Conservation (phyloP, 2,888 invertebrate species). For the Sialis fuliginosa region DNA sequence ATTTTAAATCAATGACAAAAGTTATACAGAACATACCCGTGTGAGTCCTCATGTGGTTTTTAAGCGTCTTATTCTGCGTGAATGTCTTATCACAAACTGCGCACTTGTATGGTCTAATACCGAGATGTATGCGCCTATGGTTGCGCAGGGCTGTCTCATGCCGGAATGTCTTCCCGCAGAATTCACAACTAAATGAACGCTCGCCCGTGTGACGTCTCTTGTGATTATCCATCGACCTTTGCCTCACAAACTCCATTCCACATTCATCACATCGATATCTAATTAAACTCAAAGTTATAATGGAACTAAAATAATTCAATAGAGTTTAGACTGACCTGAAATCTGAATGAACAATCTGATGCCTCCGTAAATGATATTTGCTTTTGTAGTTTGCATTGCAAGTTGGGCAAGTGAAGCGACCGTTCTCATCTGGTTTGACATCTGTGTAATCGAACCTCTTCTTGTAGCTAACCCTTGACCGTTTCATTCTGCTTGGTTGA, state of each 20-base stretch:
- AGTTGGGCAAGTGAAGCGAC: neutral
- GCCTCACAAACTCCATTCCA: constrained; percentile 1
- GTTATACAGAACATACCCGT: no score
- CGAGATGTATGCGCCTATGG: constrained; percentile 4
- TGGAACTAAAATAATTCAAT: neutral
- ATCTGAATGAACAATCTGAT: neutral
- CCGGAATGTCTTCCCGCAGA: constrained; percentile 5
- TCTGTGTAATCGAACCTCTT: neutral
- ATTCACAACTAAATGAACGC: constrained; percentile 2
- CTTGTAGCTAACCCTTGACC: neutral
- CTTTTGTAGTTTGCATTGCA: constrained; percentile 1
- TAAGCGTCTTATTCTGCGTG: constrained; percentile 5
- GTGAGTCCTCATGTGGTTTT: constrained; percentile 5
- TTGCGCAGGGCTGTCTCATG: neutral
- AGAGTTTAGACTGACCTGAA: neutral
- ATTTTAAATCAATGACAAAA: no score
- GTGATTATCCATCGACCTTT: neutral
- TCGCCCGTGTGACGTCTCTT: constrained; percentile 2
- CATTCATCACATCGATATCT: neutral
- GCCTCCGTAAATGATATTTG: constrained; percentile 2
- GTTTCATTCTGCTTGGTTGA: no score
- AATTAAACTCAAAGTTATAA: neutral
- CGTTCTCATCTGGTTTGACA: neutral
- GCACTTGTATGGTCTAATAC: constrained; percentile 3
- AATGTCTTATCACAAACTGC: neutral